Evolutionary conservation across 37 sponge, comb jelly and placozoan genomes (phyloP), one percentile per base, ranked within the genome.

Genomic region (Beroe ovata): DNA sequence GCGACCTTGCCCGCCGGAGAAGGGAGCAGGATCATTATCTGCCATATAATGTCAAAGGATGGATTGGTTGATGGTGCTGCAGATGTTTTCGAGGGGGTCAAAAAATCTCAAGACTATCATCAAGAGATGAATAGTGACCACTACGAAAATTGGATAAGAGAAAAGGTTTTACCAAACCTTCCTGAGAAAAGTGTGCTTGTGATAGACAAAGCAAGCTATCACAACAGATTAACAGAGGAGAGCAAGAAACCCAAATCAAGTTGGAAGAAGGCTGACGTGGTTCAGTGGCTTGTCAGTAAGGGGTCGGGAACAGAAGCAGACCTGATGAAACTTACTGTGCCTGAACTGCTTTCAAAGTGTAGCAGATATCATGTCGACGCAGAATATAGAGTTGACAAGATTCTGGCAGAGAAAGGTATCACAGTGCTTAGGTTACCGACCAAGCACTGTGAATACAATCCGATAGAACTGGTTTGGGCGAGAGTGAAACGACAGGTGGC

Each of bases 51-150:
- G 63, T 26, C 28, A 4, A 23, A 62, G 63, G 29, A 25, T 62
- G 63, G 63, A 3, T 25, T 62, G 23, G 63, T 62, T 3, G 28
- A 62, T 14, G 63, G 63, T n/a, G 29, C 63, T 4, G 63, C 8
- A 4, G 63, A 62, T 16, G 63, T 62, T 25, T 62, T 62, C 19
- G 63, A 26, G 63, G 63, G 63, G 29, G 54, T 47, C 54, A 62
- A 62, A 23, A 62, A 62, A 23, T 20, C 22, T 6, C 22, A 3
- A 16, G 63, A 62, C 63, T 62, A 62, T 25, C 63, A 62, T 25
- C 22, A 62, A 16, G 63, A 62, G 20, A 62, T 62, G 63, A 62
- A 62, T 62, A 25, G 63, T 62, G 63, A 62, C 22, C 63, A 62
- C 29, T 62, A 62, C 63, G 63, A 62, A 23, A 25, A 62, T 4